Base-by-base conservation (phyloP, 2,888 invertebrate species). In the Rhingia campestris region DNA sequence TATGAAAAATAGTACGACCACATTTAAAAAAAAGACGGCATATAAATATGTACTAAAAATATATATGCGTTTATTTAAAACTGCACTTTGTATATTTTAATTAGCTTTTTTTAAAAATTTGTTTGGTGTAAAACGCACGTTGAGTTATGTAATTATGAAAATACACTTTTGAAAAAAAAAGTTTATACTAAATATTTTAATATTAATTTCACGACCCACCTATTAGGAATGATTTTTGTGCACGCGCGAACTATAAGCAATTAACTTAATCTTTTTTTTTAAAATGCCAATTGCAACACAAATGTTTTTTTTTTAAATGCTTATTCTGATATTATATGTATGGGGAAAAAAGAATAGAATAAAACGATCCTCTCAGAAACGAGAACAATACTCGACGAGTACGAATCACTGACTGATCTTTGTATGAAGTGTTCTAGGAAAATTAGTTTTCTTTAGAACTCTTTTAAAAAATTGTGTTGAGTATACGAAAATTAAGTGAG, bases 341-440 rank as follows among this genome's bases (percentile, higher is more conserved):
- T 45, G 51, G 47, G 32, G 43, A 77, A 9, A 73, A 77, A 77
- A 80, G 51, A 74, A 80, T 61, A 80, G 63, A 70, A 75, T 70
- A 67, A 80, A 70, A 66, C 37, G 59, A 56, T 84, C 58, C 61
- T 74, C 54, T 66, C 64, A 35, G 35, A 89, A 89, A 89, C 90
- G 90, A 90, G 91, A 90, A 91, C 91, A 91, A 91, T 90, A 90
- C 91, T 91, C 91, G 91, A 91, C 91, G 90, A 91, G 90, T 89
- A 91, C 91, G 90, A 91, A 91, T 90, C 91, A 91, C 91, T 89
- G 90, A 91, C 91, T 91, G 90, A 91, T 87, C 81, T 45, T 69
- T 51, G 32, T 49, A 39, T 37, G 70, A 72, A 64, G 22, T 66
- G 43, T 49, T 73, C 61, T 35, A 47, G 35, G 54, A 79, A 76